A percentile compares a stretch with the other conserved stretches of the same genome.
These are phyloP conservation scores for Reticulitermes lucifugus DNA, from an alignment of 2,888 invertebrate genomes.

Conservation along the genomic window DNA sequence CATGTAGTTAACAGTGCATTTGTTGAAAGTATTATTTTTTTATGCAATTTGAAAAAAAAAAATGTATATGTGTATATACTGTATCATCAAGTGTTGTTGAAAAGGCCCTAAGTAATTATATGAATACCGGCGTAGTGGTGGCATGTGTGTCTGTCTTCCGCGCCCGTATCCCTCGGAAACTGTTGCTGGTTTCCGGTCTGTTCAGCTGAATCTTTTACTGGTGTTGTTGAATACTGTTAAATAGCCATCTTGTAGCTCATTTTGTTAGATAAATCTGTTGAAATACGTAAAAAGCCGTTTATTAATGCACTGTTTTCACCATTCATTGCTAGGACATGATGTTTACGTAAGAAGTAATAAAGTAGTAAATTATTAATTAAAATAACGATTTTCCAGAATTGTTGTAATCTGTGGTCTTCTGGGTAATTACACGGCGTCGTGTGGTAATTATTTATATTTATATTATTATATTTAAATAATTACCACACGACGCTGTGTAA, in stretches of 20 bases:
- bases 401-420: no score
- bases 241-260: not conserved
- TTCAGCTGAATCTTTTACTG: slow-evolving; percentile 13
- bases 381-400: no score
- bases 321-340: no score
- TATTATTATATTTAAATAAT: no score
- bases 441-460: no score
- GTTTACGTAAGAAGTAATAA: no score
- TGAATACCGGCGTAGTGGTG: not conserved
- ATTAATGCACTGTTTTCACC: no score
- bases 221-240: slow-evolving; percentile 19
- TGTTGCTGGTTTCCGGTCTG: not conserved
- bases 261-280: not conserved
- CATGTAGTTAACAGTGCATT: not conserved
- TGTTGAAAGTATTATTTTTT: not conserved
- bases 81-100: not conserved
- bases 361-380: no score
- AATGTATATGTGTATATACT: not conserved
- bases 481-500: no score
- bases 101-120: not conserved
- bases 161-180: slow-evolving; percentile 7
- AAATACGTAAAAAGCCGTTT: no score
- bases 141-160: slow-evolving; percentile 16
- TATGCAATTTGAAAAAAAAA: not conserved
- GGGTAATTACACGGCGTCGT: no score